These are phyloP conservation scores for Microchrysa polita DNA, from an alignment of 2,888 invertebrate species.

Conservation along the genomic window DNA sequence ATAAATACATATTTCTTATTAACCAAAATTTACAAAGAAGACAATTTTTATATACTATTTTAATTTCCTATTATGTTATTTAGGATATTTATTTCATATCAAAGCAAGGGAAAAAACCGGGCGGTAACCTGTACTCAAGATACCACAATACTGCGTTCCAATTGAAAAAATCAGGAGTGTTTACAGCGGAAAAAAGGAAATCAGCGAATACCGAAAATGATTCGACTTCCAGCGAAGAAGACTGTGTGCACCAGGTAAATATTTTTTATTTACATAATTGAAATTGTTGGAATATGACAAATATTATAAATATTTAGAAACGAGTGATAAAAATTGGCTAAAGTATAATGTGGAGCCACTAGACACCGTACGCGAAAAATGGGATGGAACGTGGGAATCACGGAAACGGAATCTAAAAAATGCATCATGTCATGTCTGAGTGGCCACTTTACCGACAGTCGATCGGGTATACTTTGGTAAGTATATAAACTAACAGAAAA, in stretches of 20 bases:
- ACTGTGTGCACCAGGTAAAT: background rate
- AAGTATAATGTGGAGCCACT: constrained; percentile 31
- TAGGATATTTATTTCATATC: constrained; percentile 21
- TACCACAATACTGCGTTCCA: background rate
- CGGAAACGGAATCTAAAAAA: background rate
- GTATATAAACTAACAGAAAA: background rate
- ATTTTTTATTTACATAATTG: background rate
- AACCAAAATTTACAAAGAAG: too few species aligned
- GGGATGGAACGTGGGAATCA: background rate
- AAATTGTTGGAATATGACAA: background rate
- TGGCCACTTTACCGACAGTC: constrained; percentile 14
- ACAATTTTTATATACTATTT: too few species aligned
- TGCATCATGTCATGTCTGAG: background rate
- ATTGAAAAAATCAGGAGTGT: background rate
- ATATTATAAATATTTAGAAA: background rate
- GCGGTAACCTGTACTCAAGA: constrained; percentile 14
- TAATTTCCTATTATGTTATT: too few species aligned
- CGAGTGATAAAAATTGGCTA: constrained; percentile 6
- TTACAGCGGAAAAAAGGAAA: constrained; percentile 2
- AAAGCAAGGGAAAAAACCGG: constrained; percentile 15
- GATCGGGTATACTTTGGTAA: constrained; percentile 25
- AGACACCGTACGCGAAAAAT: background rate
- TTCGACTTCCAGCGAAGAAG: background rate
- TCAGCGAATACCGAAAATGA: background rate
- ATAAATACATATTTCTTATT: too few species aligned